Evolutionary conservation across 92 coral and sea anemone species (phyloP).

Genomic region (Nematostella vectensis): DNA sequence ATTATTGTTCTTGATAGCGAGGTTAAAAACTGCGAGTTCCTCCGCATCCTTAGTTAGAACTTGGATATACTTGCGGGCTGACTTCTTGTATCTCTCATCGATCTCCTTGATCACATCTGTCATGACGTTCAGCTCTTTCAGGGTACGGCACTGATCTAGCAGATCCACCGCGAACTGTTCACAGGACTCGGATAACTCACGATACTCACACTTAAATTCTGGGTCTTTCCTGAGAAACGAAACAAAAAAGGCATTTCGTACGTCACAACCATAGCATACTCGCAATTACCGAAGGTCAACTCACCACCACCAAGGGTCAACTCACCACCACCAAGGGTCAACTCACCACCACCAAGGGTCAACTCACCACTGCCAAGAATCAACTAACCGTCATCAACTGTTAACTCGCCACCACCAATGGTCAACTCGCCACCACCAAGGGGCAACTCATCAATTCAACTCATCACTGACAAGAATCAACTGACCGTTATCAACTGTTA

Average conservation of each 20-base stretch:
- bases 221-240: conserved; percentile 9
- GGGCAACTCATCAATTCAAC: no score
- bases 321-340: no score
- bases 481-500: no score
- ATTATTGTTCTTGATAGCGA: conserved; percentile 44
- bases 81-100: conserved; percentile 9
- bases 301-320: no score
- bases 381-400: no score
- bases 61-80: conserved; percentile 9
- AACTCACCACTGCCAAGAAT: no score
- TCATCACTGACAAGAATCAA: no score
- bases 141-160: conserved; percentile 58
- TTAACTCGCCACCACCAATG: no score
- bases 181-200: conserved; percentile 27
- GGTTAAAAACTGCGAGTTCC: conserved; percentile 38
- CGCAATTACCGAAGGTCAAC: no score
- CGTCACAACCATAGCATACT: no score
- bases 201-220: conserved; percentile 41
- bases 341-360: no score
- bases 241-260: not conserved
- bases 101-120: conserved; percentile 33
- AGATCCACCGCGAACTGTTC: conserved; percentile 57
- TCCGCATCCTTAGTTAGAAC: conserved; percentile 17
- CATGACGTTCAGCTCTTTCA: conserved; percentile 39
- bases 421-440: no score